These are phyloP conservation scores for Erythrolamprus reginae DNA, from an alignment of 2,113 vertebrate genomes.

Conservation along the genomic window DNA sequence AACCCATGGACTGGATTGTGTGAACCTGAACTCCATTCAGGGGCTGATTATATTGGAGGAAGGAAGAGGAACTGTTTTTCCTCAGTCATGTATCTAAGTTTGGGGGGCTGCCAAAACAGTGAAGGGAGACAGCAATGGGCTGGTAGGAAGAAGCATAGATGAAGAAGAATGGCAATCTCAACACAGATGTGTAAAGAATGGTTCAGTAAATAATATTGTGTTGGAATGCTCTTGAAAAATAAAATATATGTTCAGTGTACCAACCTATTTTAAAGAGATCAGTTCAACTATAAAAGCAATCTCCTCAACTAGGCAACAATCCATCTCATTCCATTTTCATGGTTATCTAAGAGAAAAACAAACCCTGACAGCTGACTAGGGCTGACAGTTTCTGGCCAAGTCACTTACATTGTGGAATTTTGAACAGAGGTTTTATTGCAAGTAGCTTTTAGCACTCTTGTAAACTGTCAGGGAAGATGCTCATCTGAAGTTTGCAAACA, in stretches of 20 bases:
- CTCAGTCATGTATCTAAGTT: neutral
- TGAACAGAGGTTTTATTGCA: neutral
- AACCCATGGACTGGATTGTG: neutral
- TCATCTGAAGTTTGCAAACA: neutral
- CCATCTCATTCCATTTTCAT: neutral
- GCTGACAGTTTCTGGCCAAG: neutral
- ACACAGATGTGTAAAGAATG: neutral
- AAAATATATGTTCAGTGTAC: neutral
- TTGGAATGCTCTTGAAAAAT: neutral
- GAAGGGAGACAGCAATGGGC: neutral
- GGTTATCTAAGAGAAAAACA: neutral
- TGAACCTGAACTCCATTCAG: neutral
- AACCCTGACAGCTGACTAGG: neutral
- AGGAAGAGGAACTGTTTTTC: neutral
- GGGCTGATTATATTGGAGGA: neutral
- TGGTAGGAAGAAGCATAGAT: neutral
- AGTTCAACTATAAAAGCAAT: neutral
- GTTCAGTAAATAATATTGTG: neutral
- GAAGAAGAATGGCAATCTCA: neutral
- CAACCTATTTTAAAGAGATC: neutral
- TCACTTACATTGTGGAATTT: neutral
- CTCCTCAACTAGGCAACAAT: neutral
- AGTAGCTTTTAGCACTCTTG: neutral
- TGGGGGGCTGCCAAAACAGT: neutral
- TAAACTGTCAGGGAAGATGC: neutral